Conservation (phyloP, 2,797 vertebrate genomes). For the Hypotaenidia philippensis region DNA sequence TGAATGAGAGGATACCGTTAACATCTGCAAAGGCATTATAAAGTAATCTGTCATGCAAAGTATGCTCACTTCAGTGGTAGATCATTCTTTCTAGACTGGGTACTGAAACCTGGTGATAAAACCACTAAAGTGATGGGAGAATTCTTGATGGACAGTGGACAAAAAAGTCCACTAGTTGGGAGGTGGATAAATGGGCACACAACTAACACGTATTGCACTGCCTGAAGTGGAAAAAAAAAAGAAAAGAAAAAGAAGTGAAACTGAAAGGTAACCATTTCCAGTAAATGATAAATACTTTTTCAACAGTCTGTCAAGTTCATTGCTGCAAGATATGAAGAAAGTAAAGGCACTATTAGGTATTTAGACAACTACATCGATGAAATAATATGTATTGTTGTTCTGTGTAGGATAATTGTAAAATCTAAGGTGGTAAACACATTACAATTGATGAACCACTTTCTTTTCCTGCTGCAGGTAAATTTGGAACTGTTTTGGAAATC, state of each 20-base stretch:
- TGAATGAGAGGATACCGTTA: background rate
- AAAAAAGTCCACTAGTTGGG: background rate
- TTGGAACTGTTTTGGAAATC: background rate
- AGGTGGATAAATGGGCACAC: background rate
- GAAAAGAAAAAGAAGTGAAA: conserved; percentile 2
- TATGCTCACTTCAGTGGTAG: background rate
- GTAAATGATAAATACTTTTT: conserved; percentile 11
- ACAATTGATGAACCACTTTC: background rate
- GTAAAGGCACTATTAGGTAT: background rate
- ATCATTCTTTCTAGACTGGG: background rate
- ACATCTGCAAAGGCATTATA: background rate
- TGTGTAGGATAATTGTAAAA: background rate
- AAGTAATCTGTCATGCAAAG: background rate
- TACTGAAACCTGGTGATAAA: background rate
- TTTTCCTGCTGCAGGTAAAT: background rate
- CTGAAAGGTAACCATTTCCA: conserved; percentile 5
- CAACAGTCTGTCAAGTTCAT: background rate
- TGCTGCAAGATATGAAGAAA: background rate
- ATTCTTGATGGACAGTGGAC: background rate
- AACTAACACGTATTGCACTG: background rate
- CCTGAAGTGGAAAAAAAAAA: background rate
- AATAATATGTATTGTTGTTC: background rate
- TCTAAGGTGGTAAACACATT: background rate
- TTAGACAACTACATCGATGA: background rate
- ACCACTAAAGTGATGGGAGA: background rate